Evolutionary conservation across 23 tunicate species (phyloP).

Genomic region (Botrylloides violaceus): DNA sequence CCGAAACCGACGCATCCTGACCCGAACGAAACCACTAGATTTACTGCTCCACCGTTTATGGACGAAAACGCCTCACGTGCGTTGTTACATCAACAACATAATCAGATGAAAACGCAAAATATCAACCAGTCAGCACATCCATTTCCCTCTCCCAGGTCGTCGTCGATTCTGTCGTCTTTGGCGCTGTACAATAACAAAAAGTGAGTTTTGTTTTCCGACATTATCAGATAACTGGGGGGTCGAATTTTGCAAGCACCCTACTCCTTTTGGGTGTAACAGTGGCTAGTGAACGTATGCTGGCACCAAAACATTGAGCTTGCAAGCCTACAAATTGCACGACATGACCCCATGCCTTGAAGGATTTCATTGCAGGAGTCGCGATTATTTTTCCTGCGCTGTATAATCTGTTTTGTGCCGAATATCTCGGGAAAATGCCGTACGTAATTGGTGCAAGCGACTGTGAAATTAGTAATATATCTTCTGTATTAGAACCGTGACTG

Average conservation of each 20-base stretch:
- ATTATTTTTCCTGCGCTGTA: too few relatives aligned
- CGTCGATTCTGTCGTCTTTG: constrained; percentile 17
- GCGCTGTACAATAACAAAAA: constrained; percentile 20
- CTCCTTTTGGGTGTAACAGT: not conserved
- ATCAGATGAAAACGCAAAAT: constrained; percentile 9
- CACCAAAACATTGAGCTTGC: not conserved
- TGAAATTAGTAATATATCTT: too few relatives aligned
- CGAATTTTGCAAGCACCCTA: too few relatives aligned
- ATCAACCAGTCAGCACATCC: not conserved
- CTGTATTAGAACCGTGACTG: too few relatives aligned
- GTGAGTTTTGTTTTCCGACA: not conserved
- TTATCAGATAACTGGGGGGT: too few relatives aligned
- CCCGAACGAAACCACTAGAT: not conserved
- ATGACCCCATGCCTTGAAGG: too few relatives aligned
- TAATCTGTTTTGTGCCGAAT: too few relatives aligned
- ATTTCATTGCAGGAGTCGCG: too few relatives aligned
- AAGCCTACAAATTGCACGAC: not conserved
- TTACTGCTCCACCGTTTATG: not conserved
- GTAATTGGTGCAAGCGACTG: too few relatives aligned
- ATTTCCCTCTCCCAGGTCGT: constrained; percentile 1
- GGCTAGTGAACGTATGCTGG: not conserved
- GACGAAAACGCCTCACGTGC: constrained; percentile 2
- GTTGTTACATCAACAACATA: not conserved
- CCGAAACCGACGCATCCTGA: not conserved
- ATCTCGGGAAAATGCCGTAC: too few relatives aligned